phyloP scores from a whole-genome alignment of 2,113 vertebrate species.

The Pedionomus torquatus region DNA sequence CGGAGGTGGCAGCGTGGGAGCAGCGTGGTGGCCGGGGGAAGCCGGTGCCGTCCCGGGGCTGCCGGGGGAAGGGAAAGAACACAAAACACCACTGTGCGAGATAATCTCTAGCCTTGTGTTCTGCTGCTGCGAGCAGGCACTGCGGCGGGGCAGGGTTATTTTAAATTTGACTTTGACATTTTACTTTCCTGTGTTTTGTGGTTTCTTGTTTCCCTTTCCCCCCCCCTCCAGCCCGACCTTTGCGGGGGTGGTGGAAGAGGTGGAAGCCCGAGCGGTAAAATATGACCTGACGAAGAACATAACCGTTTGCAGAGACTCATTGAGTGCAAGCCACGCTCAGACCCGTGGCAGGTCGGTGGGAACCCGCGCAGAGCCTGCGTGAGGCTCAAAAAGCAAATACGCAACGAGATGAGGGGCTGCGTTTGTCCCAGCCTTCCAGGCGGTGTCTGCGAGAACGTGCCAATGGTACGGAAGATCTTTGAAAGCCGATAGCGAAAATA shows the following conservation, averaged over 20 bases:
- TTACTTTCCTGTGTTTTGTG: background rate
- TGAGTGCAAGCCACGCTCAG: background rate
- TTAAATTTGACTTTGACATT: background rate
- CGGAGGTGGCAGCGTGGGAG: background rate
- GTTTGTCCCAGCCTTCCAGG: background rate
- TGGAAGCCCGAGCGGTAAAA: background rate
- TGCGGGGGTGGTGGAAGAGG: background rate
- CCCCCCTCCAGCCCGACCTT: background rate
- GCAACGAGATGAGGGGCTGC: fast-evolving
- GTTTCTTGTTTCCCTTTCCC: background rate
- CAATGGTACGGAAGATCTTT: background rate
- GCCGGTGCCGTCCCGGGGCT: background rate
- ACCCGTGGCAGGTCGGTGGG: background rate
- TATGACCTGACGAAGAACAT: background rate
- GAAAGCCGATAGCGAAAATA: background rate
- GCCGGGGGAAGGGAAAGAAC: fast-evolving
- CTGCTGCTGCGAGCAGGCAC: background rate
- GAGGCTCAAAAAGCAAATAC: background rate
- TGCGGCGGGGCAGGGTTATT: background rate
- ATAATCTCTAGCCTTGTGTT: background rate
- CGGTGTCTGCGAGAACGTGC: background rate
- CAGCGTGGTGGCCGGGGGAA: no score
- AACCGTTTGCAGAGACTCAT: background rate
- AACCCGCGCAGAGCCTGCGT: background rate
- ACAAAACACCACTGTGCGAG: background rate